A percentile compares a stretch with the other conserved stretches of the same genome.
These are phyloP conservation scores for Salvator merianae DNA, from an alignment of 2,113 vertebrate genomes.

Conservation along the genomic window DNA sequence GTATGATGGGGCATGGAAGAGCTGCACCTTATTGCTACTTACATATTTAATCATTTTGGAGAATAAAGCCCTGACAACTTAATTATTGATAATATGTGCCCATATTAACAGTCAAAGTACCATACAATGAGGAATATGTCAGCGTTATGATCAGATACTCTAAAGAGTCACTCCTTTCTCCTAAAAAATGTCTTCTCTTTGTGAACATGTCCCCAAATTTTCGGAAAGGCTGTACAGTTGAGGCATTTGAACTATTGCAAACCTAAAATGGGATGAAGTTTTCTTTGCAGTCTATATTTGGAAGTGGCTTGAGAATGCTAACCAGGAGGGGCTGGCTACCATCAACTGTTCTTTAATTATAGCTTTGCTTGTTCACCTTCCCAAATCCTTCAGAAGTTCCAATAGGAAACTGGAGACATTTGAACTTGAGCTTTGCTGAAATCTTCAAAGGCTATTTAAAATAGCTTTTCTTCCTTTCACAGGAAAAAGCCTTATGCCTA, in stretches of 20 bases:
- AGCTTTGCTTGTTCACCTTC: slow-evolving; percentile 73
- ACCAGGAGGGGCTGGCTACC: slow-evolving; percentile 55
- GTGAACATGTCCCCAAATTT: slow-evolving; percentile 8
- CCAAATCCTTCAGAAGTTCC: slow-evolving; percentile 59
- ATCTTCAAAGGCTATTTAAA: slow-evolving; percentile 65
- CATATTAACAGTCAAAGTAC: neutral
- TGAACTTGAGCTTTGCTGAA: slow-evolving; percentile 56
- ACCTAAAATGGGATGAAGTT: slow-evolving; percentile 55
- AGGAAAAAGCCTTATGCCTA: slow-evolving; percentile 17
- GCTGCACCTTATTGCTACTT: neutral
- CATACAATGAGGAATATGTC: neutral
- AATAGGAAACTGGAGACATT: slow-evolving; percentile 63
- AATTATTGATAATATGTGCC: neutral
- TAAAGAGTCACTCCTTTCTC: neutral
- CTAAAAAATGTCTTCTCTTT: neutral
- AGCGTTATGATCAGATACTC: neutral
- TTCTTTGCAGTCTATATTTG: slow-evolving; percentile 66
- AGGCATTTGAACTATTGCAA: slow-evolving; percentile 69
- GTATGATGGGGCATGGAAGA: neutral
- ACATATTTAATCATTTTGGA: neutral
- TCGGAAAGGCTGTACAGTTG: slow-evolving; percentile 42
- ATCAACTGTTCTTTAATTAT: slow-evolving; percentile 72
- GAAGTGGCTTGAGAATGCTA: slow-evolving; percentile 58
- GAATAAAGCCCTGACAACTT: neutral
- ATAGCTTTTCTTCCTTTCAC: slow-evolving; percentile 25